Conservation (phyloP, 2,113 vertebrate species). For the Aldabrachelys gigantea region DNA sequence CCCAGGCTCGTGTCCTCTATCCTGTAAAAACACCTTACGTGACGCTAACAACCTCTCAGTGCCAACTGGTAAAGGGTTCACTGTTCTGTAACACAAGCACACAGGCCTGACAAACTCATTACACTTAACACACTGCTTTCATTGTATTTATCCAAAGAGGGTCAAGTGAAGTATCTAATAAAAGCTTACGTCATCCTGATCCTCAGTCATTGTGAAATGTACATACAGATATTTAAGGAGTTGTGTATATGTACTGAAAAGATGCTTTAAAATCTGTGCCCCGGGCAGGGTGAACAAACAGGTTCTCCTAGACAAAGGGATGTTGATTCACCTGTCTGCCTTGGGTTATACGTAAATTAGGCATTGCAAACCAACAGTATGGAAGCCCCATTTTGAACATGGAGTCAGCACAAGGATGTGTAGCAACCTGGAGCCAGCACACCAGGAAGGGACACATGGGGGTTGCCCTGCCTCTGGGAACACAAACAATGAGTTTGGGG, state of each 20-base stretch:
- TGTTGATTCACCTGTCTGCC: not conserved
- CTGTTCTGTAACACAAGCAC: not conserved
- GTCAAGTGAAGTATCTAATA: not conserved
- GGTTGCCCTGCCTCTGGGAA: not conserved
- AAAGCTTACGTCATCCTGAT: not conserved
- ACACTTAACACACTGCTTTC: not conserved
- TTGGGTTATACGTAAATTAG: not conserved
- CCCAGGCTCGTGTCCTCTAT: not conserved
- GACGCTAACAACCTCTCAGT: not conserved
- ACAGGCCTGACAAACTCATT: not conserved
- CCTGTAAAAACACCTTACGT: not conserved
- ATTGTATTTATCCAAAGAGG: not conserved
- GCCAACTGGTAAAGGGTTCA: not conserved
- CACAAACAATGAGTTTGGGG: not conserved
- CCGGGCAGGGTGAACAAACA: not conserved
- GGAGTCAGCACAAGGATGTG: not conserved
- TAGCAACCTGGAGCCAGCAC: not conserved
- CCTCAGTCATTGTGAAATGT: not conserved
- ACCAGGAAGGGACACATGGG: not conserved
- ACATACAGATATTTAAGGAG: not conserved
- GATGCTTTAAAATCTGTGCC: not conserved
- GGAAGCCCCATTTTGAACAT: not conserved
- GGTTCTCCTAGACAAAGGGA: not conserved
- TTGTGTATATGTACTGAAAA: not conserved
- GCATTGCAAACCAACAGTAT: not conserved